Evolutionary conservation across 2,797 vertebrate species (phyloP).

Genomic region (Lithobates sylvaticus): DNA sequence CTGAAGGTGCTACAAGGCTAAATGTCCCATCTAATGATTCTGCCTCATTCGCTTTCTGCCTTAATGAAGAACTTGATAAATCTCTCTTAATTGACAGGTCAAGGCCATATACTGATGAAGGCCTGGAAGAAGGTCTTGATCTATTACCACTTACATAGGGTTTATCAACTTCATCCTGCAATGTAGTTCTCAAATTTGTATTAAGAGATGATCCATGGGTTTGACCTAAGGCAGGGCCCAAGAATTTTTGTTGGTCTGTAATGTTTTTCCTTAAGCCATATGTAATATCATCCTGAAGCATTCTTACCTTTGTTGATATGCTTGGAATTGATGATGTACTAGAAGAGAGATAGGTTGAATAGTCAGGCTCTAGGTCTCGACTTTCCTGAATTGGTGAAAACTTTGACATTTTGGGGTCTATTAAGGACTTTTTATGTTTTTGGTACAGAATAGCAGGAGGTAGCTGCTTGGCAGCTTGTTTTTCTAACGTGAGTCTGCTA

Average conservation of each 20-base stretch:
- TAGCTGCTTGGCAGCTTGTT: constrained; percentile 97
- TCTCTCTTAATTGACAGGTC: constrained; percentile 97
- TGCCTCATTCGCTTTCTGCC: constrained; percentile 90
- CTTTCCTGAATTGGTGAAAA: constrained; percentile 97
- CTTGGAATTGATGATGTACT: constrained; percentile 89
- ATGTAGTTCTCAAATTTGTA: constrained; percentile 81
- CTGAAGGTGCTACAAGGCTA: constrained; percentile 83
- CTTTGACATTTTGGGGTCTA: constrained; percentile 95
- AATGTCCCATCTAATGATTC: constrained; percentile 93
- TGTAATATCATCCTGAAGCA: constrained; percentile 97
- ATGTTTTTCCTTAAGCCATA: constrained; percentile 97
- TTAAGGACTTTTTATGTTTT: constrained; percentile 93
- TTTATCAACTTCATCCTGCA: constrained; percentile 89
- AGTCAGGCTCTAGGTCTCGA: constrained; percentile 94
- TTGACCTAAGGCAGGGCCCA: constrained; percentile 84
- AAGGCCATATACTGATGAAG: constrained; percentile 97
- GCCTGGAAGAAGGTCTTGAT: constrained; percentile 94
- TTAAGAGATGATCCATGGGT: constrained; percentile 87
- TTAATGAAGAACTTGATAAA: constrained; percentile 93
- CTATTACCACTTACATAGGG: constrained; percentile 91
- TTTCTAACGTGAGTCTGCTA: constrained; percentile 95
- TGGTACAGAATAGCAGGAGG: constrained; percentile 94
- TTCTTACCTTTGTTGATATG: constrained; percentile 90
- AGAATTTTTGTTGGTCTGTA: constrained; percentile 96
- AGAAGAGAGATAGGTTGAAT: constrained; percentile 89